phyloP scores from a whole-genome alignment of 2,888 invertebrate genomes.

The Lamellibrachia satsuma region DNA sequence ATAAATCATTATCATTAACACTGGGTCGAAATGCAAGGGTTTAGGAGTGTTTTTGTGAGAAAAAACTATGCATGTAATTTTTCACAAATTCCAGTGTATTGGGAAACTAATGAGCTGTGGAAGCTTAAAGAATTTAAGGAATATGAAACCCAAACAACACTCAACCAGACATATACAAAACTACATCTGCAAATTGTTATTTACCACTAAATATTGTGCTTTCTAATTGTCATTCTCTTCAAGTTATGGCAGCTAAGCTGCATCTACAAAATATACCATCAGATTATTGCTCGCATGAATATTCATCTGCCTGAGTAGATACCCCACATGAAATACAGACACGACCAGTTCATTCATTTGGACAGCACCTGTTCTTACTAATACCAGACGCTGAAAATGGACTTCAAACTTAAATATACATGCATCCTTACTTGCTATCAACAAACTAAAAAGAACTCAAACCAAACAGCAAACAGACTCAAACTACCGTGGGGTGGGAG shows the following conservation, averaged over 20 bases:
- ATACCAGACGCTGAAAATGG: not conserved
- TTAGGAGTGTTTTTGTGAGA: too few relatives aligned
- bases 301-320: not conserved
- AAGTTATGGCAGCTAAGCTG: not conserved
- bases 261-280: not conserved
- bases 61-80: too few relatives aligned
- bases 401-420: not conserved
- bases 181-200: not conserved
- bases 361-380: not conserved
- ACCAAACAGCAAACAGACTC: not conserved
- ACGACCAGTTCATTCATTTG: not conserved
- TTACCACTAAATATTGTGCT: not conserved
- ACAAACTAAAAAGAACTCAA: not conserved
- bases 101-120: too few relatives aligned
- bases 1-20: too few relatives aligned
- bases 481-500: not conserved
- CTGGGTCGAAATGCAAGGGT: too few relatives aligned
- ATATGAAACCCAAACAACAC: not conserved
- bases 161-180: not conserved
- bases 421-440: not conserved
- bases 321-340: not conserved
- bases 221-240: not conserved
- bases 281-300: not conserved
- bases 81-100: too few relatives aligned
- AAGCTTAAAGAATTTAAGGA: too few relatives aligned